Conservation (phyloP, 2,888 invertebrate genomes). For the Aleiodes leptofemur region DNA sequence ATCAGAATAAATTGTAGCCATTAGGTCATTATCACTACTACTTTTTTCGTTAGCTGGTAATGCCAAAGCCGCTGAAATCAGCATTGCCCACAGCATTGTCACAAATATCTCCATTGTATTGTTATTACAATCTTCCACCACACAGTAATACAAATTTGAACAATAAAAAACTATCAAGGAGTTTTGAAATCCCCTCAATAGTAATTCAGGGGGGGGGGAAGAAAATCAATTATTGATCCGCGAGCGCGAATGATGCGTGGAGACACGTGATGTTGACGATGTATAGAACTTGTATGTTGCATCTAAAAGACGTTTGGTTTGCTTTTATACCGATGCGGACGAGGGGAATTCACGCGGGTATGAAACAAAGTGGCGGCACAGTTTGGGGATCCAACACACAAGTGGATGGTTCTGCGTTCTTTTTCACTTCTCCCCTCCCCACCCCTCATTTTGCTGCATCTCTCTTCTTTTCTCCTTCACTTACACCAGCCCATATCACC, state of each 20-base stretch:
- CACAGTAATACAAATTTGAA: slow-evolving; percentile 5
- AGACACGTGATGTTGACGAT: slow-evolving; percentile 62
- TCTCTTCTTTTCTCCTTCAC: slow-evolving; percentile 44
- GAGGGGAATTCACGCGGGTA: slow-evolving; percentile 57
- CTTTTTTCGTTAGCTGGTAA: slow-evolving; percentile 84
- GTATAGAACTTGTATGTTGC: slow-evolving; percentile 72
- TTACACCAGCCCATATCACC: slow-evolving; percentile 9
- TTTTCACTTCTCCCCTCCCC: slow-evolving; percentile 28
- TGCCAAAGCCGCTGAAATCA: slow-evolving; percentile 78
- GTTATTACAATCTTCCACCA: slow-evolving; percentile 23
- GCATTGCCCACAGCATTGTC: slow-evolving; percentile 65
- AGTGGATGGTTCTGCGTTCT: slow-evolving; percentile 29
- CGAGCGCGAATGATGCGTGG: slow-evolving; percentile 46
- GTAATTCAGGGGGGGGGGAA: not conserved
- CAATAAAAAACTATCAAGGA: too few species aligned
- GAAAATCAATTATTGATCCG: slow-evolving; percentile 13
- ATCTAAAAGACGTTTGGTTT: slow-evolving; percentile 74
- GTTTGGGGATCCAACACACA: slow-evolving; percentile 39
- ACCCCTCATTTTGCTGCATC: slow-evolving; percentile 35
- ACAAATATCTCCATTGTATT: slow-evolving; percentile 58
- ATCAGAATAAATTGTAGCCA: slow-evolving; percentile 86
- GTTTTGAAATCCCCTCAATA: not conserved
- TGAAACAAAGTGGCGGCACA: slow-evolving; percentile 44
- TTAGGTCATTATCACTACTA: slow-evolving; percentile 85
- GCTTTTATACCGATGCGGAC: slow-evolving; percentile 73